A percentile compares a stretch with the other conserved stretches of the same genome.
These are phyloP conservation scores for Drosophila birchii DNA, from an alignment of 2,888 invertebrate genomes.

Conservation along the genomic window DNA sequence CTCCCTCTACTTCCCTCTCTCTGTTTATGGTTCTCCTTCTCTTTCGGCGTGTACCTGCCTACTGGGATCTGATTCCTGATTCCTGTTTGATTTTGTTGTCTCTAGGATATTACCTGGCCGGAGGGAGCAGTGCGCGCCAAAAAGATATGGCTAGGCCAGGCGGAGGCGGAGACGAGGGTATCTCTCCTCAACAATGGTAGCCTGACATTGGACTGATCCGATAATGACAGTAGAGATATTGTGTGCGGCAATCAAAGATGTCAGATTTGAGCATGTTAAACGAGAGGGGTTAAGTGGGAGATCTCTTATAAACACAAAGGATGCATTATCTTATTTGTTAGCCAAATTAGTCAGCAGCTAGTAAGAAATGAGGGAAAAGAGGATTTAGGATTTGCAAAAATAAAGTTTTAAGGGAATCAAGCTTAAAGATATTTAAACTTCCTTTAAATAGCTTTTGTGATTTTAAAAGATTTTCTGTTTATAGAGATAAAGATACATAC, in stretches of 20 bases:
- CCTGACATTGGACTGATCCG: conserved; percentile 46
- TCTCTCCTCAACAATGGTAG: conserved; percentile 9
- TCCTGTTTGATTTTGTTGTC: conserved; percentile 29
- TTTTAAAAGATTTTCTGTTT: neutral
- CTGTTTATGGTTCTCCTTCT: neutral
- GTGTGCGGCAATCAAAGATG: conserved; percentile 31
- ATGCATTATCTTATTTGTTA: conserved; percentile 8
- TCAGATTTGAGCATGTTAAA: conserved; percentile 36
- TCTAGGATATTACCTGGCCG: conserved; percentile 69
- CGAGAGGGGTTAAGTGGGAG: conserved; percentile 3
- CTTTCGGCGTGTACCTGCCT: conserved; percentile 64
- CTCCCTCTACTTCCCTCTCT: conserved; percentile 24
- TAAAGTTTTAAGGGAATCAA: neutral
- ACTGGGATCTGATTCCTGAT: conserved; percentile 62
- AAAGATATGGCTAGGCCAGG: conserved; percentile 13
- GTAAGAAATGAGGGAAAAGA: too few species aligned
- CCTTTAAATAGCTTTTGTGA: neutral
- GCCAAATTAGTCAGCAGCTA: conserved; percentile 4
- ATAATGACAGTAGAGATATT: conserved; percentile 58
- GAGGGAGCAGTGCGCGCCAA: conserved; percentile 67
- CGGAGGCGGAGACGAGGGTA: neutral
- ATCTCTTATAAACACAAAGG: neutral
- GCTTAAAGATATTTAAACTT: neutral
- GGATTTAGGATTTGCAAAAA: neutral
- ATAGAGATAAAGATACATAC: neutral